These are phyloP conservation scores for Myrmophylax atrothorax DNA, from an alignment of 2,113 vertebrate genomes.

Conservation along the genomic window DNA sequence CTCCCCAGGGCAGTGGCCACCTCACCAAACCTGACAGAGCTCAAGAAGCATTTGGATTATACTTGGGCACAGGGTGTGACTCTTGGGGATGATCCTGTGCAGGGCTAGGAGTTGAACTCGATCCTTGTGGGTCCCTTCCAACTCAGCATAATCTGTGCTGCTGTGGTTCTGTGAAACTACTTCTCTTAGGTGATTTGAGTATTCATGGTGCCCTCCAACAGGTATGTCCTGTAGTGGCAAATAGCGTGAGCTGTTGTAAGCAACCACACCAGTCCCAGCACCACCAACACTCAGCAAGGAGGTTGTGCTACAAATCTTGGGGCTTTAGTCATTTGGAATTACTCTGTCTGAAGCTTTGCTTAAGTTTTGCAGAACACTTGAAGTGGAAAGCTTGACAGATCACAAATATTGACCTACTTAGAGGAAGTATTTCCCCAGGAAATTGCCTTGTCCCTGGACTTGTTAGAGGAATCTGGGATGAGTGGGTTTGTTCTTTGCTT, in stretches of 20 bases:
- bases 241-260: not conserved
- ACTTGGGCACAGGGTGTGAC: not conserved
- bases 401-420: not conserved
- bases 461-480: not conserved
- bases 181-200: not conserved
- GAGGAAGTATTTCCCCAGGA: not conserved
- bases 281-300: accelerated
- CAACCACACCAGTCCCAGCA: not conserved
- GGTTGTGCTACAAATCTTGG: not conserved
- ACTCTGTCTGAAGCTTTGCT: not conserved
- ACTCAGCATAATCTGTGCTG: not conserved
- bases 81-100: not conserved
- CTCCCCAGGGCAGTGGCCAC: not conserved
- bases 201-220: not conserved
- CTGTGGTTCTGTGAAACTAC: not conserved
- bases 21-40: not conserved
- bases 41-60: not conserved
- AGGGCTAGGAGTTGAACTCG: not conserved
- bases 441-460: not conserved
- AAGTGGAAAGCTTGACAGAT: not conserved
- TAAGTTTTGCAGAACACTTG: not conserved
- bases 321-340: not conserved
- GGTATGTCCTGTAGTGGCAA: not conserved
- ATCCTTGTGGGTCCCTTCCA: not conserved
- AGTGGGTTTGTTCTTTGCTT: not conserved